Conservation (phyloP, 2,888 invertebrate species). For the Pristionchus arcanus region DNA sequence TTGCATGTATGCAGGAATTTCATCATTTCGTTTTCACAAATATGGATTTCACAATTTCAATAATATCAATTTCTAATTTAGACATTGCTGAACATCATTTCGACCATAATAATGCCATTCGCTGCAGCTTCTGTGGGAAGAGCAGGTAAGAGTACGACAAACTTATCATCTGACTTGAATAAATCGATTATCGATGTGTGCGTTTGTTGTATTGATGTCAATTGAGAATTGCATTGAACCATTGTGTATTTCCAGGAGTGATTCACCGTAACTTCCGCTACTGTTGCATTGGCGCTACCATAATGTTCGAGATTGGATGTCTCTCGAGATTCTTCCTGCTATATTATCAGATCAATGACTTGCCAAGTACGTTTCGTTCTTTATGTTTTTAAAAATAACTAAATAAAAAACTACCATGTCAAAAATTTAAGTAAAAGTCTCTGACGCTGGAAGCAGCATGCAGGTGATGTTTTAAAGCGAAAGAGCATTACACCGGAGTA, state of each 20-base stretch:
- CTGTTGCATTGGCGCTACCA: not conserved
- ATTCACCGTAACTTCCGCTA: constrained; percentile 1
- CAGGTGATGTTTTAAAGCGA: too few relatives aligned
- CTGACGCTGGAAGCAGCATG: too few relatives aligned
- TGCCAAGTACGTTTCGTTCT: not conserved
- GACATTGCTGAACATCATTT: not conserved
- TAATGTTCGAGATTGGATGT: not conserved
- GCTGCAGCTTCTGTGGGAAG: not conserved
- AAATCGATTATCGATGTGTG: too few relatives aligned
- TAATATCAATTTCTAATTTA: not conserved
- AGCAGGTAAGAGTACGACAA: not conserved
- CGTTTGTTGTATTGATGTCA: too few relatives aligned
- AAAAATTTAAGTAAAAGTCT: too few relatives aligned
- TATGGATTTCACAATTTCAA: too few relatives aligned
- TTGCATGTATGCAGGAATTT: not conserved
- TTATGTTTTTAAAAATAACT: not conserved
- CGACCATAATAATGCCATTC: not conserved
- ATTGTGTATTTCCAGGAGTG: not conserved
- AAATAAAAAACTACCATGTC: not conserved
- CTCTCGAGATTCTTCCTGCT: not conserved
- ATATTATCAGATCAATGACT: not conserved
- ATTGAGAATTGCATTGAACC: too few relatives aligned
- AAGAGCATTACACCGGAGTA: too few relatives aligned
- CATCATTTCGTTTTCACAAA: too few relatives aligned
- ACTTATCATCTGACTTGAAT: too few relatives aligned